These are phyloP conservation scores for Glaucomys volans DNA, from an alignment of 2,113 vertebrate genomes.

Conservation along the genomic window DNA sequence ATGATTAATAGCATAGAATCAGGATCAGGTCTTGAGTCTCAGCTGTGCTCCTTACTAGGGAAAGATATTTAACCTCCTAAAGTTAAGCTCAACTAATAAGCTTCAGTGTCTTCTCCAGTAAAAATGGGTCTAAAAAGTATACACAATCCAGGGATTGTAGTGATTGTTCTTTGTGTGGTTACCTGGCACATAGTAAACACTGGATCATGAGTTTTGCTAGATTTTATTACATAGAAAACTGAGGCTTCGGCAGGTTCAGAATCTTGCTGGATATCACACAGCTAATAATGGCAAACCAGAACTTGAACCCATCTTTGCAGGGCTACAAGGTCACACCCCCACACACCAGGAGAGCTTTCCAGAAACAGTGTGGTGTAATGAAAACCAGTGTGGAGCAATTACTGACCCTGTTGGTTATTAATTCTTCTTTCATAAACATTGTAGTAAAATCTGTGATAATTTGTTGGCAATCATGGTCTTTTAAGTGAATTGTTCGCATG, in stretches of 20 bases:
- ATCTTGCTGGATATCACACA: neutral
- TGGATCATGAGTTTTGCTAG: neutral
- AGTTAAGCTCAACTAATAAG: neutral
- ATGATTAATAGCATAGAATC: neutral
- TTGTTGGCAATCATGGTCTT: neutral
- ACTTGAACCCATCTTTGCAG: neutral
- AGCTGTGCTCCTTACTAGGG: neutral
- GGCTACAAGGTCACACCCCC: neutral
- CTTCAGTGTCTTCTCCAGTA: neutral
- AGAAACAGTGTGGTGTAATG: neutral
- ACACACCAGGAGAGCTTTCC: neutral
- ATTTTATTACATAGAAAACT: neutral
- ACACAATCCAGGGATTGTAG: neutral
- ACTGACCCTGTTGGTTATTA: neutral
- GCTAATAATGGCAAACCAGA: neutral
- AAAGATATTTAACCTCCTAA: neutral
- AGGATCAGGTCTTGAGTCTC: neutral
- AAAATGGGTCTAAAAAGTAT: neutral
- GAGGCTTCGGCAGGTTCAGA: neutral
- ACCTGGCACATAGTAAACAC: neutral
- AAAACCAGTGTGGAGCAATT: accelerated
- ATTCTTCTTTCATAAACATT: neutral
- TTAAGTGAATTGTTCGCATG: neutral
- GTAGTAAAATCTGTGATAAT: neutral
- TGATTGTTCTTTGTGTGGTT: accelerated